A percentile compares a stretch with the other conserved stretches of the same genome.
Evolutionary conservation across 2,888 invertebrate genomes (phyloP).

Genomic region (Acanthopleura granulata): DNA sequence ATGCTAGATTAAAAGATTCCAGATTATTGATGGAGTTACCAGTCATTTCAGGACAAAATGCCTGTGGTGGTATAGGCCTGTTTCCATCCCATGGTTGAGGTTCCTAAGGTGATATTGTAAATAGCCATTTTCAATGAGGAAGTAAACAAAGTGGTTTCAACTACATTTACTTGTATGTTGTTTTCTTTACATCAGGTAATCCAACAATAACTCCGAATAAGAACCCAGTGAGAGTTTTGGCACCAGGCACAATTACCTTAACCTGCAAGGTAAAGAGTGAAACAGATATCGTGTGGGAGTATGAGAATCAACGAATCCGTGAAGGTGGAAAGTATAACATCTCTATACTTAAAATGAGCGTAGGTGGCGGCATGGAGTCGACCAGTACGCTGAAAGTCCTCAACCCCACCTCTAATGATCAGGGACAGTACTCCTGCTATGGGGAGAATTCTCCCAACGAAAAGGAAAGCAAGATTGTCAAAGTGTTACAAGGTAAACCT

Average conservation of each 20-base stretch:
- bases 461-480: neutral
- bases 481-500: neutral
- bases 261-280: neutral
- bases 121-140: no score
- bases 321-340: neutral
- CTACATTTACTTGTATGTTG: neutral
- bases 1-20: no score
- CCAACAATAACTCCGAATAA: neutral
- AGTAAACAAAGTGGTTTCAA: no score
- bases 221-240: neutral
- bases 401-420: neutral
- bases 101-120: no score
- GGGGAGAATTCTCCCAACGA: neutral
- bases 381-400: neutral
- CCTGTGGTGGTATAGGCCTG: no score
- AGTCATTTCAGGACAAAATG: no score
- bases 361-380: neutral
- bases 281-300: neutral
- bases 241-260: neutral
- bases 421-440: neutral
- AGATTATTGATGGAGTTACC: no score
- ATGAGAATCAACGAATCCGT: neutral
- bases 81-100: no score
- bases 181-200: neutral
- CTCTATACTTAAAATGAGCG: neutral